phyloP scores from a whole-genome alignment of 2,113 vertebrate genomes.

The Brienomyrus longianalis region DNA sequence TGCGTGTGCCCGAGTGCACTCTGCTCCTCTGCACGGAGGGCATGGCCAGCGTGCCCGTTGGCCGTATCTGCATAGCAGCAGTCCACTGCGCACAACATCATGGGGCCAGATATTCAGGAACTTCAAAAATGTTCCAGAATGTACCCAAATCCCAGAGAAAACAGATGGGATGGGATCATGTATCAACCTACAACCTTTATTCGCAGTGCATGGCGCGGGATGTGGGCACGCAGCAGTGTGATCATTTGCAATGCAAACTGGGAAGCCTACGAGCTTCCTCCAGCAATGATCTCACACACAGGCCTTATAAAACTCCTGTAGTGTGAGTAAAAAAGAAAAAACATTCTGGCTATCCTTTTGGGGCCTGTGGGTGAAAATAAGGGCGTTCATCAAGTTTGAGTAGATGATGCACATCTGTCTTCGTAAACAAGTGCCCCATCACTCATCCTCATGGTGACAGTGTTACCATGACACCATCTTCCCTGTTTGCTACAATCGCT shows the following conservation, averaged over 20 bases:
- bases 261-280: neutral
- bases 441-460: neutral
- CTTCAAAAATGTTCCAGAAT: neutral
- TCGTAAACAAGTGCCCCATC: neutral
- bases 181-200: neutral
- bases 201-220: neutral
- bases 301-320: neutral
- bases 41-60: neutral
- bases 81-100: neutral
- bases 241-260: neutral
- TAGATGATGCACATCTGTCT: neutral
- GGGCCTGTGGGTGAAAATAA: neutral
- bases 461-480: neutral
- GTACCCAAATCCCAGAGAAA: neutral
- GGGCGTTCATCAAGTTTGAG: neutral
- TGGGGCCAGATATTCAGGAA: neutral
- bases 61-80: neutral
- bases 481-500: neutral
- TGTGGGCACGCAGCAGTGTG: neutral
- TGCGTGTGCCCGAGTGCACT: neutral
- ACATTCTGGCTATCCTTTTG: neutral
- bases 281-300: neutral
- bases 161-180: neutral
- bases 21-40: slow-evolving; percentile 19
- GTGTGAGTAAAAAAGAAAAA: neutral